Evolutionary conservation across 2,888 invertebrate species (phyloP), one percentile per base, ranked within the genome.

Genomic region (Tetheella fluctuosa): DNA sequence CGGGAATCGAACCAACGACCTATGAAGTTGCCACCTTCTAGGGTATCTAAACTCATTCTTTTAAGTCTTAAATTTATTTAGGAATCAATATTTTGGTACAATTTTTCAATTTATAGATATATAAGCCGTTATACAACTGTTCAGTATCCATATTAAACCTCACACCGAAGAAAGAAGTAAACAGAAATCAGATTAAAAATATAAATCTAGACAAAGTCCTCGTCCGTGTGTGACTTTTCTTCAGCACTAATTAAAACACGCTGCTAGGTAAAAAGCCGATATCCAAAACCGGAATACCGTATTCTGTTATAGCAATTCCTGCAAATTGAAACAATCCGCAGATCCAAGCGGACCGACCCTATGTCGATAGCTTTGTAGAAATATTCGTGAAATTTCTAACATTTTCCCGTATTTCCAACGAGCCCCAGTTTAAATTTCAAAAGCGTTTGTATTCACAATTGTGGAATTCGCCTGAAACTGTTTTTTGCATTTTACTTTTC

Each of bases 321-420:
- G 15, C 42, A 17, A 15, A 17, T 15, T 48, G n/a, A n/a, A 20
- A 48, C 48, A 17, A 48, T 39, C 17, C 20, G n/a, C 48, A 17
- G 17, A 20, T 2, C 42, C 3, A 20, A 0, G 8, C 20, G 48
- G 48, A 8, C 6, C 48, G n/a, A n/a, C n/a, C n/a, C 42, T 42
- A 42, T 20, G 34, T 34, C 34, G 48, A 48, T 48, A 48, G 48
- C 48, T 48, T 48, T 48, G 48, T 48, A 48, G n/a, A n/a, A n/a
- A 48, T 10, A 39, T n/a, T 39, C 48, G 1, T 10, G 48, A n/a
- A 48, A 48, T 48, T 48, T 10, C 48, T 10, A 48, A 48, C 20
- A 48, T 48, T 48, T 20, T 7, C 10, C 48, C 8, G 48, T 20
- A 20, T 48, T 20, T 48, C 48, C 48, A 10, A 17, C 42, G 37